Conservation (phyloP, 2,113 vertebrate species). For the Brienomyrus brachyistius region DNA sequence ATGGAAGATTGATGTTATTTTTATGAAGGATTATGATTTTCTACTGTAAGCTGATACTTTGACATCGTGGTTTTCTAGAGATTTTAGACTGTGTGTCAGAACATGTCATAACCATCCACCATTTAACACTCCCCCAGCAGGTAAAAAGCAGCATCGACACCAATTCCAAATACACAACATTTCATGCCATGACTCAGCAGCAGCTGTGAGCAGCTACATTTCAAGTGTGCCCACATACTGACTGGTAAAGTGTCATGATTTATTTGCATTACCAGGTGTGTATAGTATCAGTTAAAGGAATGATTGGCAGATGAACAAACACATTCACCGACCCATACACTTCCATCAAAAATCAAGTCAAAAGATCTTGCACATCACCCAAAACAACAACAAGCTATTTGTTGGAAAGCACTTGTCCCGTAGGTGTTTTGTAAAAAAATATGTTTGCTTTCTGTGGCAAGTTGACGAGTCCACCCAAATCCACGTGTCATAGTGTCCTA, state of each 20-base stretch:
- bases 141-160: neutral
- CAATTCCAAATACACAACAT: neutral
- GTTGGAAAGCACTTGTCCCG: neutral
- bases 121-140: neutral
- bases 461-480: neutral
- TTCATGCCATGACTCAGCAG: neutral
- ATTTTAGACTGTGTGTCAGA: neutral
- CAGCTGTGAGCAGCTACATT: neutral
- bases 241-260: neutral
- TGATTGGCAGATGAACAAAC: neutral
- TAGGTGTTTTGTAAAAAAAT: neutral
- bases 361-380: neutral
- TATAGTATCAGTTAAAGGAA: neutral
- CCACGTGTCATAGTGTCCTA: neutral
- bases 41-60: neutral
- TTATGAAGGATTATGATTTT: neutral
- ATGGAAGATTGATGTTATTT: neutral
- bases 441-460: neutral
- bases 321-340: neutral
- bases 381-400: neutral
- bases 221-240: neutral
- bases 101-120: neutral
- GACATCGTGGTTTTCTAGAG: neutral
- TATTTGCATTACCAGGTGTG: neutral
- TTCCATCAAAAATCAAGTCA: neutral